phyloP scores from a whole-genome alignment of 2,113 vertebrate species.

The Arenaria interpres region DNA sequence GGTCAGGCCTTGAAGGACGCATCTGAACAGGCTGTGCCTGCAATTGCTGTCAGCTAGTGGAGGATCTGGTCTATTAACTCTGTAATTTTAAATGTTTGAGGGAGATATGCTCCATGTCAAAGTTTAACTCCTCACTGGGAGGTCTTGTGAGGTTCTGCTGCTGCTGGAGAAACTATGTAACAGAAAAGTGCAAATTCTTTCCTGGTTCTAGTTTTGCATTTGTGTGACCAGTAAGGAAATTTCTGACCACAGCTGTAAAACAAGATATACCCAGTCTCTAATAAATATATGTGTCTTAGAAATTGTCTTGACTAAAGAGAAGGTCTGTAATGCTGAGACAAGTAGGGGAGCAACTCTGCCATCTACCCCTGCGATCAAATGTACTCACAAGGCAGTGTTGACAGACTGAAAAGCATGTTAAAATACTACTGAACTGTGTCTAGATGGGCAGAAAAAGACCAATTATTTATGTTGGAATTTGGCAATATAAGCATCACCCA shows the following conservation, averaged over 20 bases:
- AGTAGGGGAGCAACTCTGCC: not conserved
- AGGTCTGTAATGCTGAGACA: not conserved
- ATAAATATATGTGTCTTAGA: not conserved
- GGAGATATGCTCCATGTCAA: not conserved
- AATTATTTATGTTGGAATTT: not conserved
- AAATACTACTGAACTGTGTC: not conserved
- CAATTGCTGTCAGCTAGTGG: not conserved
- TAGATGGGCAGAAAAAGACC: not conserved
- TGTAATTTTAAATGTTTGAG: not conserved
- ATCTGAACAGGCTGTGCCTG: not conserved
- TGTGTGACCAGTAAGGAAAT: not conserved
- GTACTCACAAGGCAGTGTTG: not conserved
- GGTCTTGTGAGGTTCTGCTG: not conserved
- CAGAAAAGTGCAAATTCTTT: not conserved
- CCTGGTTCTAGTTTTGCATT: not conserved
- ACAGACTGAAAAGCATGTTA: not conserved
- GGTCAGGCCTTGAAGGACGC: not conserved
- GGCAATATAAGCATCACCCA: not conserved
- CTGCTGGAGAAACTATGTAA: not conserved
- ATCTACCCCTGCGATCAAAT: not conserved
- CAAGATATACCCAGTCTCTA: not conserved
- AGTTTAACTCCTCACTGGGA: not conserved
- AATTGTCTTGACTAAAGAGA: not conserved
- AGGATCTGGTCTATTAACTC: not conserved
- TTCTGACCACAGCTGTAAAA: not conserved